Percentiles rank a stretch among this genome's conserved stretches.
These are phyloP conservation scores for Prunella strophiata DNA, from an alignment of 2,797 vertebrate species.

Conservation along the genomic window DNA sequence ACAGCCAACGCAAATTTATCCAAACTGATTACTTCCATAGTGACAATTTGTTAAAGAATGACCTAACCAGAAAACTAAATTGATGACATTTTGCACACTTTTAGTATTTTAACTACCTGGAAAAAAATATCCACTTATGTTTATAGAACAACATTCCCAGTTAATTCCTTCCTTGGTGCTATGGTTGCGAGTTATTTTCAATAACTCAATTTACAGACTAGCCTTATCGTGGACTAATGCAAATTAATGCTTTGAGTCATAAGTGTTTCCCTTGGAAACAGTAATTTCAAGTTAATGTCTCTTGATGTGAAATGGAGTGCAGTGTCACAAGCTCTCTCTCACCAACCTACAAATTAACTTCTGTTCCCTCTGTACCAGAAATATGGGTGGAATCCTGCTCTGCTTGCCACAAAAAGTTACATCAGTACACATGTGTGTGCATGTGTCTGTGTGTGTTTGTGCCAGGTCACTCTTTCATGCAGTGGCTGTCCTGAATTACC, in stretches of 20 bases:
- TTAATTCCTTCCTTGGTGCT: slow-evolving; percentile 60
- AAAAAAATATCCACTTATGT: slow-evolving; percentile 27
- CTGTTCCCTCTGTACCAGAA: background rate
- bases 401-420: background rate
- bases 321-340: slow-evolving; percentile 53
- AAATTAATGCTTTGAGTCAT: slow-evolving; percentile 70
- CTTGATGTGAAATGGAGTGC: slow-evolving; percentile 68
- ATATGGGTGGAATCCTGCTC: background rate
- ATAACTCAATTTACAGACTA: slow-evolving; percentile 67
- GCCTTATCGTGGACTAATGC: slow-evolving; percentile 64
- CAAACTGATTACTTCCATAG: slow-evolving; percentile 39
- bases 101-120: slow-evolving; percentile 56
- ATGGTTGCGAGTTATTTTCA: slow-evolving; percentile 62
- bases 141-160: slow-evolving; percentile 41
- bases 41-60: slow-evolving; percentile 43
- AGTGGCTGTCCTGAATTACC: background rate
- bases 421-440: background rate
- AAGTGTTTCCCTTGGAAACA: slow-evolving; percentile 72
- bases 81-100: slow-evolving; percentile 41
- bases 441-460: background rate
- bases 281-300: slow-evolving; percentile 70
- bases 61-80: slow-evolving; percentile 30
- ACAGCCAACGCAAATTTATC: slow-evolving; percentile 25
- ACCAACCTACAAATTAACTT: slow-evolving; percentile 66
- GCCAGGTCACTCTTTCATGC: background rate